These are phyloP conservation scores for Chelon labrosus DNA, from an alignment of 2,797 vertebrate genomes.

Conservation along the genomic window DNA sequence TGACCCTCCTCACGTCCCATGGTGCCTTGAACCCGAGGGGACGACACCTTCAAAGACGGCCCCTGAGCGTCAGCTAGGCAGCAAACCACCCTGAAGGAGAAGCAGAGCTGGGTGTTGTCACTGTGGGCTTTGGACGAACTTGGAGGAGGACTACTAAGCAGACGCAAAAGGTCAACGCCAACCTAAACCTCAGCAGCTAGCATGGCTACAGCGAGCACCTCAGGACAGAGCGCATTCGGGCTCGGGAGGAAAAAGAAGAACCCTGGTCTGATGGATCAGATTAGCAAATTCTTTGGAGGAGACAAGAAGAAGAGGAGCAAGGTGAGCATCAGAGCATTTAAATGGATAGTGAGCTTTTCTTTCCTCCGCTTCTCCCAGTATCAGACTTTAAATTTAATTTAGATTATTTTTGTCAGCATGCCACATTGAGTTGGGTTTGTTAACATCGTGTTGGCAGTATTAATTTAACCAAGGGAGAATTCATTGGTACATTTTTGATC, in stretches of 20 bases:
- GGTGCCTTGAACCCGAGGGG: slow-evolving; percentile 86
- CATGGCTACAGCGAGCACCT: slow-evolving; percentile 94
- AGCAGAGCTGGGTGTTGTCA: slow-evolving; percentile 82
- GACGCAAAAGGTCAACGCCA: slow-evolving; percentile 58
- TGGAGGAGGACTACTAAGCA: slow-evolving; percentile 83
- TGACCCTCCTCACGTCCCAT: slow-evolving; percentile 92
- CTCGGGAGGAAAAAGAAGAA: slow-evolving; percentile 89
- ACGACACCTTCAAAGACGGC: slow-evolving; percentile 96
- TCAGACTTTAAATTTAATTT: too few species aligned
- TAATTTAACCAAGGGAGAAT: too few species aligned
- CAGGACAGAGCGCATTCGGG: slow-evolving; percentile 92
- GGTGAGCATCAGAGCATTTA: slow-evolving; percentile 85
- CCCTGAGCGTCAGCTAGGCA: slow-evolving; percentile 87
- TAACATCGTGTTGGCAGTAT: too few species aligned
- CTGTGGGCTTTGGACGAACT: slow-evolving; percentile 83
- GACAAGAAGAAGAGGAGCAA: slow-evolving; percentile 96
- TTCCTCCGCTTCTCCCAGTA: background rate
- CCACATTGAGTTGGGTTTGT: too few species aligned
- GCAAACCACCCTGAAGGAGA: slow-evolving; percentile 88
- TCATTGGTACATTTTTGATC: too few species aligned
- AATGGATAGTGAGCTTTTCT: background rate
- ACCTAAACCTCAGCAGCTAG: slow-evolving; percentile 55
- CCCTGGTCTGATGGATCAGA: slow-evolving; percentile 93
- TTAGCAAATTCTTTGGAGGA: slow-evolving; percentile 95
- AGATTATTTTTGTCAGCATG: too few species aligned